Evolutionary conservation across 30 jellyfish, hydroid and myxozoan species (phyloP), one percentile per base, ranked within the genome.

Genomic region (Cassiopea andromeda): DNA sequence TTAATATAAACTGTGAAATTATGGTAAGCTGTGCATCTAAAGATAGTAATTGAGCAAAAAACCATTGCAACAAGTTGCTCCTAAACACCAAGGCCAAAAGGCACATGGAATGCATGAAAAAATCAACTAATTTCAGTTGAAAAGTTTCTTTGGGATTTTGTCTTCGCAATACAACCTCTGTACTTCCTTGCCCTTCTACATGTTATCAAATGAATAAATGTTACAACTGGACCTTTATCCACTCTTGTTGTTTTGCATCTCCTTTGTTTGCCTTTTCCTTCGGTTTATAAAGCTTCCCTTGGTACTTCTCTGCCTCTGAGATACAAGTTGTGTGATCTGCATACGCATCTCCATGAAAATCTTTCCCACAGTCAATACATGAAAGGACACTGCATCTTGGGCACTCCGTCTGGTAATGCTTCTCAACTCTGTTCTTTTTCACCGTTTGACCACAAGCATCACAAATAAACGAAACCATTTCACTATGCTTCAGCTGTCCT

Each of bases 391-490:
- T 50, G 75, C 99, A 96, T 69, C 72, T 87, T 44, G 94, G 95
- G 81, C 99, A 96, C 90, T 89, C 97, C 6, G 81, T 83, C 68
- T 78, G 97, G 85, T 96, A 96, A 89, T 92, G 98, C 82, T 92
- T 96, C 76, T 96, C 99, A 10, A 96, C 99, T 75, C 92, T 98
- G 66, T 92, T 92, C 96, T 92, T 96, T 77, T 92, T 96, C 82
- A 96, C 98, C 44, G 99, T 92, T 58, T 96, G 92, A 10, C 99
- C 99, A 87, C 99, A 96, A 48, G 98, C 97, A 85, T 96, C 93
- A 70, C 99, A 96, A 44, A 89, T 90, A 77, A 96, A 96, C 1
- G 99, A 92, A 27, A 96, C 98, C 99, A 96, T 48, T 81, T 60
- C 14, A 66, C 43, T 4, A 66, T 66, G 12, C 7, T 10, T 54